phyloP scores from a whole-genome alignment of 2,113 vertebrate genomes.

The Cynopterus brachyotis region DNA sequence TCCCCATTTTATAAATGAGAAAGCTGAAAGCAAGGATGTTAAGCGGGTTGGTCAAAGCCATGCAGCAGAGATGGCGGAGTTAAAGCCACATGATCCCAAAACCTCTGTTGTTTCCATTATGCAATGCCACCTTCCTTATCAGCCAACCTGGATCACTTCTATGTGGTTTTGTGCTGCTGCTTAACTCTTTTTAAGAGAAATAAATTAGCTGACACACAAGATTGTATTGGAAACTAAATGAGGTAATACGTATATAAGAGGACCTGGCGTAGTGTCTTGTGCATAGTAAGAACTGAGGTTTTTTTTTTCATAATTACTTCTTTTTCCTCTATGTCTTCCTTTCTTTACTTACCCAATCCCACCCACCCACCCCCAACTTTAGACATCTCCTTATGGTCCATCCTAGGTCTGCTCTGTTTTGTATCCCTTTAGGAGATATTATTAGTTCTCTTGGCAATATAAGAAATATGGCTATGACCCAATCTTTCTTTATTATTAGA shows the following conservation, averaged over 20 bases:
- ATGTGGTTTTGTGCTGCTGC: neutral
- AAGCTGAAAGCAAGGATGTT: neutral
- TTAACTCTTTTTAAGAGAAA: neutral
- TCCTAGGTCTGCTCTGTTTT: neutral
- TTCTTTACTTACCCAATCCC: neutral
- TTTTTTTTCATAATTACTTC: neutral
- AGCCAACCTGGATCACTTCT: neutral
- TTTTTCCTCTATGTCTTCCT: neutral
- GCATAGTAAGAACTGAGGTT: neutral
- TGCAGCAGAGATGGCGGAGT: neutral
- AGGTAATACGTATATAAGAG: neutral
- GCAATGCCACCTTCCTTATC: neutral
- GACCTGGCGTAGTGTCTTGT: neutral
- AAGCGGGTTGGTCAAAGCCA: neutral
- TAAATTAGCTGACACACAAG: neutral
- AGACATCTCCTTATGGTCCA: neutral
- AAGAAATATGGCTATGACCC: neutral
- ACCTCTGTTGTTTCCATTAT: neutral
- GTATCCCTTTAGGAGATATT: neutral
- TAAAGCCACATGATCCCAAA: neutral
- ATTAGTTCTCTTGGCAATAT: neutral
- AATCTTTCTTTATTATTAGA: neutral
- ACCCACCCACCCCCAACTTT: neutral
- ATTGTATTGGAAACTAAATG: neutral
- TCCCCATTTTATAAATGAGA: neutral